Percentiles rank a stretch among this genome's conserved stretches.
Conservation (phyloP, 2,888 invertebrate species). For the Agrotis clavis region DNA sequence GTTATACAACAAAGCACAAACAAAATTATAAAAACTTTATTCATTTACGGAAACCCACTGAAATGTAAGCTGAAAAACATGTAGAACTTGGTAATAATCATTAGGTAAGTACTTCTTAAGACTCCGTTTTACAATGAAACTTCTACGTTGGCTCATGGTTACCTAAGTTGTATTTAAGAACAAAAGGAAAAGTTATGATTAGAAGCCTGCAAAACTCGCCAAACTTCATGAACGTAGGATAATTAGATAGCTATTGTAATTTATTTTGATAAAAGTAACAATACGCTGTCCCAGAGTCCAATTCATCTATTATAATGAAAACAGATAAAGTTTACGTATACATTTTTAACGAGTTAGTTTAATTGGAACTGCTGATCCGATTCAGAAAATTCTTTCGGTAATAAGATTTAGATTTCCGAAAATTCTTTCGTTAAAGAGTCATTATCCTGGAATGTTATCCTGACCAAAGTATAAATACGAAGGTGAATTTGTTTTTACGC, state of each 20-base stretch:
- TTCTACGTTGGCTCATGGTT: conserved; percentile 8
- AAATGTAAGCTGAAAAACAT: conserved; percentile 31
- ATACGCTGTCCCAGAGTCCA: conserved; percentile 15
- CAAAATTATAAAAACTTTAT: background rate
- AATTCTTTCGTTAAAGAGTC: no score
- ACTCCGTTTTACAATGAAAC: conserved; percentile 26
- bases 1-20: background rate
- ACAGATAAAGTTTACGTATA: no score
- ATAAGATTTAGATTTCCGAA: no score
- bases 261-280: conserved; percentile 46
- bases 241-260: conserved; percentile 48
- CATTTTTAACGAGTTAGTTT: no score
- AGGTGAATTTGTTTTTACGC: no score
- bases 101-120: conserved; percentile 32
- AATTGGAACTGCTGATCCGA: no score
- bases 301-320: no score
- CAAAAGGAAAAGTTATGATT: conserved; percentile 57
- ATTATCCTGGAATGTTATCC: no score
- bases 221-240: conserved; percentile 41
- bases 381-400: no score
- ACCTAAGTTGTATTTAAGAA: conserved; percentile 39
- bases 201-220: conserved; percentile 29
- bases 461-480: no score
- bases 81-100: conserved; percentile 29
- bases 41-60: conserved; percentile 11